phyloP scores from a whole-genome alignment of 2,797 vertebrate genomes.

The Alfaro cultratus region DNA sequence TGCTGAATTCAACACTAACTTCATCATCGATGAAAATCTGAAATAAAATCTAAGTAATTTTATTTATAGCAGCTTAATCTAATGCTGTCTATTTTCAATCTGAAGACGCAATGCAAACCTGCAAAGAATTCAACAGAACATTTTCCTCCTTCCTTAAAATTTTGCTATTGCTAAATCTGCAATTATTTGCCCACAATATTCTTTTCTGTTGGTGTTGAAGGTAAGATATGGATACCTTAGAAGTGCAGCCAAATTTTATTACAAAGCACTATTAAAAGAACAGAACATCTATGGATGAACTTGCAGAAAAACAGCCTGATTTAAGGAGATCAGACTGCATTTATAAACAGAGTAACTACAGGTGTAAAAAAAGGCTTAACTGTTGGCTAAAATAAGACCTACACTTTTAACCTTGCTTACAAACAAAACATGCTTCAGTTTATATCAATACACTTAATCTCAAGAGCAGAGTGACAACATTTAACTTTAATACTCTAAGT shows the following conservation, averaged over 20 bases:
- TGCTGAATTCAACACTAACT: neutral
- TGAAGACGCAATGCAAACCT: neutral
- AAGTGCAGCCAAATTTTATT: neutral
- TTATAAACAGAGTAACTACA: neutral
- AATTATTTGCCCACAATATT: neutral
- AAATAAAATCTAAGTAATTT: neutral
- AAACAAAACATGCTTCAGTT: neutral
- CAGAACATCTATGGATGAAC: neutral
- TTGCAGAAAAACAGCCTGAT: neutral
- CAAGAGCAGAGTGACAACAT: neutral
- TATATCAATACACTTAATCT: neutral
- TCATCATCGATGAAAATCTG: neutral
- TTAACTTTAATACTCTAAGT: neutral
- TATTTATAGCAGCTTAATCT: neutral
- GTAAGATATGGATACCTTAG: neutral
- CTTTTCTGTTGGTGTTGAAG: neutral
- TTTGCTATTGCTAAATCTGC: neutral
- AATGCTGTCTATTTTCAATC: neutral
- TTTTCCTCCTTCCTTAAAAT: neutral
- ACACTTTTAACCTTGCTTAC: neutral
- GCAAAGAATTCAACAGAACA: neutral
- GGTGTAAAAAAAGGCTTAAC: neutral
- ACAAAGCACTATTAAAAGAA: neutral
- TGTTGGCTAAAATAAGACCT: neutral
- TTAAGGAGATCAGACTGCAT: neutral